Percentiles rank a stretch among this genome's conserved stretches.
Evolutionary conservation across 2,113 vertebrate species (phyloP).

Genomic region (Fregetta grallaria): DNA sequence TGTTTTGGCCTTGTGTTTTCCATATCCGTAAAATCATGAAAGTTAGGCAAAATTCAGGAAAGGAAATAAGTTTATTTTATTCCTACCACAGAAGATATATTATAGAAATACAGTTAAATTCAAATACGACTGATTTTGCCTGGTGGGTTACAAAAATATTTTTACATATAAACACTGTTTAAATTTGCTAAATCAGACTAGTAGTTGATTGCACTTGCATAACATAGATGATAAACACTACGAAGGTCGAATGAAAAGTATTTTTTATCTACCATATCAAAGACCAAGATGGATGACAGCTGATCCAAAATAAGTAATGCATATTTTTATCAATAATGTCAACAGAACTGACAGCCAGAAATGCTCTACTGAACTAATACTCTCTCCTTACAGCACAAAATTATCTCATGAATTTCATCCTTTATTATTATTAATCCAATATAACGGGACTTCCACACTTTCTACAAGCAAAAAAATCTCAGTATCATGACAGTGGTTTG

Average conservation of each 20-base stretch:
- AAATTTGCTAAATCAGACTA: not conserved
- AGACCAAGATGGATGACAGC: not conserved
- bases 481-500: not conserved
- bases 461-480: not conserved
- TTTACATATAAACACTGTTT: not conserved
- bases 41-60: not conserved
- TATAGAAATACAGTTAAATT: not conserved
- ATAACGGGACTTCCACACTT: not conserved
- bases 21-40: not conserved
- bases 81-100: not conserved
- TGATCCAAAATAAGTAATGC: rapidly evolving
- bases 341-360: not conserved
- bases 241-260: not conserved
- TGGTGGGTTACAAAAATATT: not conserved
- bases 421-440: not conserved
- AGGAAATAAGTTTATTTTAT: not conserved
- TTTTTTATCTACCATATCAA: not conserved
- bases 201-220: not conserved
- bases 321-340: not conserved
- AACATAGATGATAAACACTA: not conserved
- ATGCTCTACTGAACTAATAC: not conserved
- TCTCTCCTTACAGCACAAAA: not conserved
- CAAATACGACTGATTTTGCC: not conserved
- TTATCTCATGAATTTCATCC: not conserved
- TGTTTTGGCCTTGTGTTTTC: not conserved